Percentiles rank a stretch among this genome's conserved stretches.
Conservation (phyloP, 2,797 vertebrate genomes). For the Crocidura indochinensis region DNA sequence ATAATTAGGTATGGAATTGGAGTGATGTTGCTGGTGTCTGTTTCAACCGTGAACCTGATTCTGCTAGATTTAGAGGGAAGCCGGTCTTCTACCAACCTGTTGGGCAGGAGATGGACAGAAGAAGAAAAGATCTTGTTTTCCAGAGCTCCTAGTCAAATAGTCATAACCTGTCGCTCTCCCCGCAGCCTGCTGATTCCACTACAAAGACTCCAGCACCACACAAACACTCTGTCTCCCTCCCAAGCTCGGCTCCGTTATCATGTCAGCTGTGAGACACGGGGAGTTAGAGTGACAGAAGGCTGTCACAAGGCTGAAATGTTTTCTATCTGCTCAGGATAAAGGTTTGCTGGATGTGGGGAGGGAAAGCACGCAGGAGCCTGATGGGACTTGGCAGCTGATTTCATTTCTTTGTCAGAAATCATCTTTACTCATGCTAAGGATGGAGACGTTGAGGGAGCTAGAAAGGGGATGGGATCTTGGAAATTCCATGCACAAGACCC, state of each 20-base stretch:
- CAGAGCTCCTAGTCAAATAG: constrained; percentile 65
- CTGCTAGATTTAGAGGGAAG: not conserved
- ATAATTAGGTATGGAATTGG: not conserved
- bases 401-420: constrained; percentile 70
- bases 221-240: constrained; percentile 80
- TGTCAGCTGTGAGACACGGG: constrained; percentile 83
- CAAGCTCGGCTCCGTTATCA: constrained; percentile 70
- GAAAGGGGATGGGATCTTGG: not conserved
- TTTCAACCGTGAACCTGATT: constrained; percentile 24
- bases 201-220: constrained; percentile 72
- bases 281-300: constrained; percentile 83
- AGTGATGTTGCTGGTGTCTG: not conserved
- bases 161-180: constrained; percentile 59
- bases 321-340: constrained; percentile 82
- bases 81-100: constrained; percentile 54
- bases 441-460: not conserved
- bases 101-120: not conserved
- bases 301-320: constrained; percentile 86
- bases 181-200: constrained; percentile 82
- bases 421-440: constrained; percentile 42
- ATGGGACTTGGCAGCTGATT: constrained; percentile 63
- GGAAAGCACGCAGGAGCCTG: not conserved
- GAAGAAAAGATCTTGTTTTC: constrained; percentile 49
- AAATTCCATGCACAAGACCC: rapidly evolving
- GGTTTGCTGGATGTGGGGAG: constrained; percentile 23